A percentile compares a stretch with the other conserved stretches of the same genome.
Evolutionary conservation across 2,888 invertebrate genomes (phyloP).

Genomic region (Liopterus haemorrhoidalis): DNA sequence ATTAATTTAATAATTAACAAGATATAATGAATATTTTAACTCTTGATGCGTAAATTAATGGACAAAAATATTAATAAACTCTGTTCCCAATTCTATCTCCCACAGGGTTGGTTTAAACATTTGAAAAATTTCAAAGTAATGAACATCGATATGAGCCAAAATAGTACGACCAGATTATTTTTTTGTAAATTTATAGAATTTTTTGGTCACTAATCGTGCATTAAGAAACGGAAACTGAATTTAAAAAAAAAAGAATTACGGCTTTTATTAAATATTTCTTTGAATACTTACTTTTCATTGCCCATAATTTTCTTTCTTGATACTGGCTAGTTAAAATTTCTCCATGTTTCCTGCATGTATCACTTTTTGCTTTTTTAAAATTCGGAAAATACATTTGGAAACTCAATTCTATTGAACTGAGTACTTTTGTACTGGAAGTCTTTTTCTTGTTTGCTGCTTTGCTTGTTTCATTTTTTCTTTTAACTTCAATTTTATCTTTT

Average conservation of each 20-base stretch:
- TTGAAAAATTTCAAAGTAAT: too few relatives aligned
- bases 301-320: constrained; percentile 64
- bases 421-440: constrained; percentile 35
- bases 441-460: constrained; percentile 32
- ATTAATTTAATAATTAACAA: neutral
- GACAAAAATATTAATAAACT: too few relatives aligned
- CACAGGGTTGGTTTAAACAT: too few relatives aligned
- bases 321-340: constrained; percentile 63
- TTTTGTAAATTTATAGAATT: too few relatives aligned
- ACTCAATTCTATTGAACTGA: constrained; percentile 49
- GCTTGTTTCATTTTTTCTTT: neutral
- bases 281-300: constrained; percentile 61
- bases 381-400: constrained; percentile 64
- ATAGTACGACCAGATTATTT: too few relatives aligned
- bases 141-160: too few relatives aligned
- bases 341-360: constrained; percentile 63
- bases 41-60: too few relatives aligned
- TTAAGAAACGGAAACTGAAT: neutral
- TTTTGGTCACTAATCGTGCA: too few relatives aligned
- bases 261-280: neutral
- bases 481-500: constrained; percentile 1
- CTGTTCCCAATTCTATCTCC: too few relatives aligned
- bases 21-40: neutral
- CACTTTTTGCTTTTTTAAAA: constrained; percentile 57
- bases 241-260: neutral